Percentiles rank a stretch among this genome's conserved stretches.
Conservation (phyloP, 2,113 vertebrate genomes). For the Indicator maculatus region DNA sequence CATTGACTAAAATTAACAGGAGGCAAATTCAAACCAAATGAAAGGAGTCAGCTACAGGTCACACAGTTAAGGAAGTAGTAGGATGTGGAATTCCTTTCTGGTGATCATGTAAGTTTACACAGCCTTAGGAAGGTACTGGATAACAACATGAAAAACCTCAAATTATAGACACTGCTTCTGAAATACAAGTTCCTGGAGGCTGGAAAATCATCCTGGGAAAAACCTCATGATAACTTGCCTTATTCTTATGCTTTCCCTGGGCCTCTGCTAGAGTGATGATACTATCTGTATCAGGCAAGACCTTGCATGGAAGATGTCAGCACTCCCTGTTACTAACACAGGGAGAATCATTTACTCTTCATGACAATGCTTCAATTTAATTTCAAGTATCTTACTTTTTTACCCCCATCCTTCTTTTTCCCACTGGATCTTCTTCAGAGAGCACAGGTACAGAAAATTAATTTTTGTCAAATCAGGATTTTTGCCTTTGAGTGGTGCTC, state of each 20-base stretch:
- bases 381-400: neutral
- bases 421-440: neutral
- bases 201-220: neutral
- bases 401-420: neutral
- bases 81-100: neutral
- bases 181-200: neutral
- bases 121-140: neutral
- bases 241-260: neutral
- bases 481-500: neutral
- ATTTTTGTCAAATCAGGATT: neutral
- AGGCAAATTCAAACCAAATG: neutral
- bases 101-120: neutral
- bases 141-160: neutral
- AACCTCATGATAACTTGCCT: neutral
- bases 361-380: neutral
- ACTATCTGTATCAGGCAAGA: neutral
- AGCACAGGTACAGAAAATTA: neutral
- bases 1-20: neutral
- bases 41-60: neutral
- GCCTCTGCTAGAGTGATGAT: neutral
- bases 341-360: neutral
- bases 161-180: neutral
- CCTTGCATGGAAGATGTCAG: neutral
- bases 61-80: neutral
- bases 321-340: neutral